Percentiles rank a stretch among this genome's conserved stretches.
Evolutionary conservation across 1,140 invertebrate genomes (phyloP).

Genomic region (Cydia splendana): DNA sequence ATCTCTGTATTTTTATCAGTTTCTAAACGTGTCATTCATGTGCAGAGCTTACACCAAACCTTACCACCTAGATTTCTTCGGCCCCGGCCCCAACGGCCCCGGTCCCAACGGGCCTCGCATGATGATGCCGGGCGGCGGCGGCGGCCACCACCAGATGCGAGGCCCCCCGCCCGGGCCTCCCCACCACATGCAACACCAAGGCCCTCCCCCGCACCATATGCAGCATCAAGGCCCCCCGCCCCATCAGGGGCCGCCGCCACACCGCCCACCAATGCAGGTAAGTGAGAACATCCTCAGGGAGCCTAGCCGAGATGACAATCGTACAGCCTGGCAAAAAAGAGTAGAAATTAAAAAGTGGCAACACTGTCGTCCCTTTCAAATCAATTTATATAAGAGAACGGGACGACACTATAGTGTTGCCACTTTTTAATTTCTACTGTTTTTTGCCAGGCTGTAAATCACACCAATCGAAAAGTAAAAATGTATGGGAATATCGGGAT

Average conservation of each 20-base stretch:
- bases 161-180: conserved; percentile 73
- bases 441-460: too few species aligned
- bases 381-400: too few species aligned
- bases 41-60: not conserved
- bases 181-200: conserved; percentile 71
- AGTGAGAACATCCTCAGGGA: conserved; percentile 55
- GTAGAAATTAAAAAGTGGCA: too few species aligned
- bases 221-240: conserved; percentile 69
- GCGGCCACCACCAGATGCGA: conserved; percentile 67
- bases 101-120: conserved; percentile 70
- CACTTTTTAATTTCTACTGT: too few species aligned
- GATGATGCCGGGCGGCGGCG: conserved; percentile 70
- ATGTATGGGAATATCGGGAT: not conserved
- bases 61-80: conserved; percentile 66
- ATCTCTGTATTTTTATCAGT: too few species aligned
- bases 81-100: conserved; percentile 68
- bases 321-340: too few species aligned
- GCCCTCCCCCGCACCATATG: conserved; percentile 73
- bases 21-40: too few species aligned
- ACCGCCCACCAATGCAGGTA: conserved; percentile 86
- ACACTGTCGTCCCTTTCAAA: too few species aligned
- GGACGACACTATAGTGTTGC: too few species aligned
- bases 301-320: not conserved
- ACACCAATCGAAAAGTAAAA: not conserved
- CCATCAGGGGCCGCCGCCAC: conserved; percentile 80